A percentile compares a stretch with the other conserved stretches of the same genome.
phyloP scores from a whole-genome alignment of 2,113 vertebrate species.

The Oreotrochilus melanogaster region DNA sequence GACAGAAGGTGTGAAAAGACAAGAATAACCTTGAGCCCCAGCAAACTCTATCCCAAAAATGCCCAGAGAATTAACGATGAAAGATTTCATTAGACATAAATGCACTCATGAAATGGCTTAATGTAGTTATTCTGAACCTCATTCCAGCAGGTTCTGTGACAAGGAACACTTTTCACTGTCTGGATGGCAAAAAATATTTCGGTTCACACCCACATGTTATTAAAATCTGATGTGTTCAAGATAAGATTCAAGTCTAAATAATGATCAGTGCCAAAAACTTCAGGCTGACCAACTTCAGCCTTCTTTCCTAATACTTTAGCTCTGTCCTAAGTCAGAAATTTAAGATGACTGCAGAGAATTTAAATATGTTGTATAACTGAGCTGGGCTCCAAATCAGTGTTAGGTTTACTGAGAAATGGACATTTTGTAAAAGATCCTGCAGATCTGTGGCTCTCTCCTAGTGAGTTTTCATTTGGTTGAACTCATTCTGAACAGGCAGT shows the following conservation, averaged over 20 bases:
- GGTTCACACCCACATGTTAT: not conserved
- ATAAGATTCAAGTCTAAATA: conserved; percentile 54
- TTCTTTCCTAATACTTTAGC: not conserved
- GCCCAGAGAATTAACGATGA: conserved; percentile 15
- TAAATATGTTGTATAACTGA: conserved; percentile 15
- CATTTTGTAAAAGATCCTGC: conserved; percentile 9
- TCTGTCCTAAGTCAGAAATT: conserved; percentile 38
- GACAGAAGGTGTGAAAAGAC: conserved; percentile 55
- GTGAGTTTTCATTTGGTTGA: not conserved
- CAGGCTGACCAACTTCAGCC: not conserved
- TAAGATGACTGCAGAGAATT: conserved; percentile 54
- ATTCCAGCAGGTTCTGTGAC: conserved; percentile 41
- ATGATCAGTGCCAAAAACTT: conserved; percentile 30
- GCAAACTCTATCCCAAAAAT: conserved; percentile 37
- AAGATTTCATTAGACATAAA: conserved; percentile 68
- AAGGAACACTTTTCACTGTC: not conserved
- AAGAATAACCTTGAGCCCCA: conserved; percentile 31
- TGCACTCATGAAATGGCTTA: conserved; percentile 57
- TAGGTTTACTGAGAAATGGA: not conserved
- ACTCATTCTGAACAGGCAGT: not conserved
- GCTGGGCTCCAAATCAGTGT: not conserved
- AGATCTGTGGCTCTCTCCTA: not conserved
- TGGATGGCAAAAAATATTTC: conserved; percentile 13
- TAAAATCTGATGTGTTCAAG: conserved; percentile 38
- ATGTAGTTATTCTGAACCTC: conserved; percentile 35